Evolutionary conservation across 2,113 vertebrate genomes (phyloP).

Genomic region (Ptyas mucosa): DNA sequence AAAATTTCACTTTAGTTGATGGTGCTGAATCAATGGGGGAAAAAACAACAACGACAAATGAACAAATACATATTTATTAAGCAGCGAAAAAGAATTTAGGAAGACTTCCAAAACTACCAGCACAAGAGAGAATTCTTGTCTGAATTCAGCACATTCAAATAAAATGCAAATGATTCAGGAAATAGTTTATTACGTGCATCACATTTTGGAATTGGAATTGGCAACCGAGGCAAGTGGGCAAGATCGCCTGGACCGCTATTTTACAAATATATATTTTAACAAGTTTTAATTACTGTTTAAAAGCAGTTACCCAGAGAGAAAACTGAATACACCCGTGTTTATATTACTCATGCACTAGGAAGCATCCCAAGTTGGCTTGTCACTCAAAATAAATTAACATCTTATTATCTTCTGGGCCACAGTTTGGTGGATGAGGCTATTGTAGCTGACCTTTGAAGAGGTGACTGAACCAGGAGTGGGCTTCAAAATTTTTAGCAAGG

Average conservation of each 20-base stretch:
- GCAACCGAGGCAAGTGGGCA: slow-evolving; percentile 20
- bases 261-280: slow-evolving; percentile 20
- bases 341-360: slow-evolving; percentile 23
- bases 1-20: background rate
- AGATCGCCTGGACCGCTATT: slow-evolving; percentile 8
- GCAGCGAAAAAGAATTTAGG: background rate
- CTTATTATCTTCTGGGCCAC: slow-evolving; percentile 9
- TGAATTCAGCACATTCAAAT: background rate
- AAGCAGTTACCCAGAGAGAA: slow-evolving; percentile 28
- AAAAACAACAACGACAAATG: background rate
- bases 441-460: background rate
- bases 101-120: background rate
- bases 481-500: too few species aligned
- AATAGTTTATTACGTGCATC: slow-evolving; percentile 34
- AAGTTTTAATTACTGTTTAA: slow-evolving; percentile 50
- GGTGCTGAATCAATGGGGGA: background rate
- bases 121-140: background rate
- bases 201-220: background rate
- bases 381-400: slow-evolving; percentile 28
- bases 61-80: background rate
- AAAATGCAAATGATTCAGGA: slow-evolving; percentile 27
- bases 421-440: background rate
- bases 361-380: slow-evolving; percentile 12
- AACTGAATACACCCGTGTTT: slow-evolving; percentile 29
- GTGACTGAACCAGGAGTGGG: background rate